These are phyloP conservation scores for Aromia moschata DNA, from an alignment of 2,888 invertebrate species.

Conservation along the genomic window DNA sequence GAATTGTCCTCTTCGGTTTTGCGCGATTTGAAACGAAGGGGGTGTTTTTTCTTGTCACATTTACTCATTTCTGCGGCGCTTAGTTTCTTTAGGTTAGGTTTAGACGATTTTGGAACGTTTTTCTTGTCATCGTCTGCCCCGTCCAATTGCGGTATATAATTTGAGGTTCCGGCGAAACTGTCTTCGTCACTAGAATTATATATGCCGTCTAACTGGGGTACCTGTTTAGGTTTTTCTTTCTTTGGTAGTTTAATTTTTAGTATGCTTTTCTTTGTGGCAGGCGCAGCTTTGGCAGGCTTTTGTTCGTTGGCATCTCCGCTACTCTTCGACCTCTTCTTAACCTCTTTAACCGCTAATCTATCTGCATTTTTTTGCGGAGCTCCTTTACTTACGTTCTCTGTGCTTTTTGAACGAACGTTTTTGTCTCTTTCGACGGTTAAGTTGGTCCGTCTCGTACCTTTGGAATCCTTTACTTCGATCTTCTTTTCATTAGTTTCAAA, in stretches of 20 bases:
- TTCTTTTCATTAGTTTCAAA: background rate
- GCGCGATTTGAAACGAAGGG: constrained; percentile 39
- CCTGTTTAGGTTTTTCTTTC: constrained; percentile 9
- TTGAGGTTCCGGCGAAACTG: background rate
- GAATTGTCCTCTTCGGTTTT: constrained; percentile 46
- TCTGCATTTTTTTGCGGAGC: background rate
- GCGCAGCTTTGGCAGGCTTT: background rate
- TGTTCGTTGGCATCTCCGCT: constrained; percentile 1
- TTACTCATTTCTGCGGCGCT: constrained; percentile 23
- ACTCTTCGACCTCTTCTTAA: background rate
- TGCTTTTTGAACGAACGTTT: constrained; percentile 3
- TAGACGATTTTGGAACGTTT: constrained; percentile 37
- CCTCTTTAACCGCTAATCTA: constrained; percentile 14
- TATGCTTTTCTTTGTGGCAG: constrained; percentile 16
- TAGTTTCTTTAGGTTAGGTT: constrained; percentile 52
- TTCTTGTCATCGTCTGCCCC: constrained; percentile 41
- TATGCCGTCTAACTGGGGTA: constrained; percentile 50
- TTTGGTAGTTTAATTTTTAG: constrained; percentile 26
- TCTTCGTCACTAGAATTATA: constrained; percentile 37
- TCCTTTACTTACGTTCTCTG: background rate
- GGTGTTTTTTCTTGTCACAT: constrained; percentile 41
- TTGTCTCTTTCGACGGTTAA: background rate
- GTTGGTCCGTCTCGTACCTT: background rate
- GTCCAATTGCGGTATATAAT: constrained; percentile 42
- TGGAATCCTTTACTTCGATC: background rate